Percentiles rank a stretch among this genome's conserved stretches.
Evolutionary conservation across 2,888 invertebrate genomes (phyloP).

Genomic region (Latrodectus hesperus): DNA sequence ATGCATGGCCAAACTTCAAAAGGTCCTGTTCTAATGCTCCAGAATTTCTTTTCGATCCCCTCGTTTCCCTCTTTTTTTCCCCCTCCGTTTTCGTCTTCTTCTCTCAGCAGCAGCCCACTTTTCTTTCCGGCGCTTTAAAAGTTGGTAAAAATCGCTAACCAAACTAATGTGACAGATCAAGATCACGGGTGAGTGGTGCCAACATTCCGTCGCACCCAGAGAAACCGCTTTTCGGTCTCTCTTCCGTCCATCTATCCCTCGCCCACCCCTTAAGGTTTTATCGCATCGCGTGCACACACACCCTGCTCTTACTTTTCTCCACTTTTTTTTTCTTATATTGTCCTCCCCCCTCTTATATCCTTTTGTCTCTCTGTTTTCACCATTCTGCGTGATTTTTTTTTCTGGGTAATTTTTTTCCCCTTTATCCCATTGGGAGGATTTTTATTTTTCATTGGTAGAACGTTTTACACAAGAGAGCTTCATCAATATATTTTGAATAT

Average conservation of each 20-base stretch:
- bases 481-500: constrained; percentile 47
- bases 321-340: neutral
- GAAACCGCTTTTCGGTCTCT: constrained; percentile 48
- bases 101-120: constrained; percentile 14
- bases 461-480: constrained; percentile 55
- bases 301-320: neutral
- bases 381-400: constrained; percentile 38
- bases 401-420: constrained; percentile 18
- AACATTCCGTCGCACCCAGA: constrained; percentile 63
- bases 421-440: constrained; percentile 7
- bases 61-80: constrained; percentile 7
- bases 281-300: neutral
- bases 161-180: constrained; percentile 69
- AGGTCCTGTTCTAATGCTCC: constrained; percentile 61
- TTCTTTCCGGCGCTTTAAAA: constrained; percentile 62
- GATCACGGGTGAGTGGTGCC: constrained; percentile 66
- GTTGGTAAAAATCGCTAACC: constrained; percentile 69
- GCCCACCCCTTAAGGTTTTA: constrained; percentile 5
- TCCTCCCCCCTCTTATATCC: constrained; percentile 44
- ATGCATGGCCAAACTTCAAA: constrained; percentile 69
- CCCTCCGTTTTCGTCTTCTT: constrained; percentile 7
- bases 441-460: constrained; percentile 4
- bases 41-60: constrained; percentile 31
- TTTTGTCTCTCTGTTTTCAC: constrained; percentile 63
- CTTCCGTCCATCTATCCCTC: neutral